Percentiles rank a stretch among this genome's conserved stretches.
Conservation (phyloP, 2,888 invertebrate genomes). For the Acrobasis consociella region DNA sequence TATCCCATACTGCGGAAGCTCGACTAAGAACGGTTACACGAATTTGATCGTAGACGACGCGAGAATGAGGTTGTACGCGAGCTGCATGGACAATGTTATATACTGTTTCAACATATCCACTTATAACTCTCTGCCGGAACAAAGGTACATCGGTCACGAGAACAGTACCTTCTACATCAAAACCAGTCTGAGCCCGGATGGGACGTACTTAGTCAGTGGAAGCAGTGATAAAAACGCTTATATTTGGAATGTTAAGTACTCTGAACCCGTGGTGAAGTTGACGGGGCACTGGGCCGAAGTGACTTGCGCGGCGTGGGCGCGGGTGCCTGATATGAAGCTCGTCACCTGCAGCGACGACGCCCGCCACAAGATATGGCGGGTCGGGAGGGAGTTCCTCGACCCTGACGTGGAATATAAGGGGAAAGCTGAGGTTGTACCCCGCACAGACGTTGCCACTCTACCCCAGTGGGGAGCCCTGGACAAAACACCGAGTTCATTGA, state of each 20-base stretch:
- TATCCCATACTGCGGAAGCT: conserved; percentile 88
- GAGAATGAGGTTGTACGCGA: conserved; percentile 88
- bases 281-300: conserved; percentile 93
- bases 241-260: conserved; percentile 89
- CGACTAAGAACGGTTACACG: conserved; percentile 88
- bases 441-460: conserved; percentile 39
- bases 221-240: conserved; percentile 94
- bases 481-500: conserved; percentile 76
- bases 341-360: conserved; percentile 94
- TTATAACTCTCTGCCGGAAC: conserved; percentile 85
- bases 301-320: conserved; percentile 92
- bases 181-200: conserved; percentile 90
- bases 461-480: conserved; percentile 63
- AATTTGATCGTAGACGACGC: conserved; percentile 89
- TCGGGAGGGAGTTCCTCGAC: conserved; percentile 78
- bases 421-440: conserved; percentile 46
- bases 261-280: conserved; percentile 86
- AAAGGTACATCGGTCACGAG: conserved; percentile 87
- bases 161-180: conserved; percentile 94
- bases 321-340: conserved; percentile 81
- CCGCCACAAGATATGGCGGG: conserved; percentile 88
- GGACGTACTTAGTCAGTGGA: conserved; percentile 92
- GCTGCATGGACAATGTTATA: conserved; percentile 93
- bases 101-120: conserved; percentile 92
- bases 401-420: conserved; percentile 64